Base-by-base conservation (phyloP, 2,797 vertebrate species). In the Pelobates cultripes region DNA sequence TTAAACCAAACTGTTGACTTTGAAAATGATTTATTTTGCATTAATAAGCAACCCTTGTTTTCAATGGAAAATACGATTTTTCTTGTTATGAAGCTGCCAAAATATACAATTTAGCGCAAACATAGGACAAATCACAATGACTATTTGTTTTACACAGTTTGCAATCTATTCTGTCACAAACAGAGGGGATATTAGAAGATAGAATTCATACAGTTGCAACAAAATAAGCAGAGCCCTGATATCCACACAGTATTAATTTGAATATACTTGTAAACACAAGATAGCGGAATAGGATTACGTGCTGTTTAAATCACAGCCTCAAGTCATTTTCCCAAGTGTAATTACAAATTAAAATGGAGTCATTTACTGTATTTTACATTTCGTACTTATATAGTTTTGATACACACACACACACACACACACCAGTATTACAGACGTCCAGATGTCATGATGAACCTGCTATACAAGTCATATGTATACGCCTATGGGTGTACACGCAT, bases 1-100 rank as follows among this genome's bases (percentile, higher is more conserved):
- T 43, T 28, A n/a, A 74, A 61, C 10, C 76, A 78, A 83, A 75
- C 43, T 75, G 72, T 79, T 75, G 66, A 64, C 67, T 84, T 60
- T 83, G 71, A 71, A 79, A 78, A 17, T 75, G 43, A 83, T 83
- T 83, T 84, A 79, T 72, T 83, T 51, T 69, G 17, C 44, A 70
- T 78, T 75, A 79, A 63, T 75, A 74, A 43, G 28, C 47, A 64
- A 61, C 76, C 15, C 44, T 28, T 79, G 67, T 53, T 43, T 71
- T 75, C n/a, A 64, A 40, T 66, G 13, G 40, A 43, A 76, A 72
- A 75, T 70, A 79, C 57, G 71, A 6, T 9, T 73, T 73, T 43
- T 73, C 77, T 82, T 73, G 53, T 68, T 42, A 74, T 68, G 63
- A 44, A 76, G 64, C 70, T 43, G 57, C 81, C 47, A 70, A 77